Conservation (phyloP, 2,888 invertebrate genomes). For the Drosophila meridionalis region DNA sequence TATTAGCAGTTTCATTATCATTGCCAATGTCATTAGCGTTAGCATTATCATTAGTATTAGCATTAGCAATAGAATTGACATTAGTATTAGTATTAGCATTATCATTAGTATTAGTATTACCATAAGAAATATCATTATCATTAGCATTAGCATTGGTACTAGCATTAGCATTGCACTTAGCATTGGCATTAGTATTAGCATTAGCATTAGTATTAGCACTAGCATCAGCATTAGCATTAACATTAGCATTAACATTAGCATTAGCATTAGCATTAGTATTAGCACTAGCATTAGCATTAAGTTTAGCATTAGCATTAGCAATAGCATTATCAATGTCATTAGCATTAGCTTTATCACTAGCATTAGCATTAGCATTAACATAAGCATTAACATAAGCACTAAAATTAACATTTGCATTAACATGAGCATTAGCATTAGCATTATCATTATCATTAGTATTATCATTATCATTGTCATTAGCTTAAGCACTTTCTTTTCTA, state of each 20-base stretch:
- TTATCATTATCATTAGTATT: background rate
- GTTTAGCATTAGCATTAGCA: background rate
- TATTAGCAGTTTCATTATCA: background rate
- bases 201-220: background rate
- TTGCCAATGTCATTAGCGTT: background rate
- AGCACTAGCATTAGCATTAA: background rate
- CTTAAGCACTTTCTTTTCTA: too few relatives aligned
- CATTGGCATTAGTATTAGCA: background rate
- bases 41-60: background rate
- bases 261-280: background rate
- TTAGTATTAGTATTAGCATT: background rate
- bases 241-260: background rate
- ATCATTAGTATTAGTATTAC: background rate
- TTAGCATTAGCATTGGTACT: background rate
- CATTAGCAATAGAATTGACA: background rate
- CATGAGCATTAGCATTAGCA: background rate
- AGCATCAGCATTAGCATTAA: background rate
- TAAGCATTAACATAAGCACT: background rate
- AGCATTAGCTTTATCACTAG: background rate
- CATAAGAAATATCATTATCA: background rate
- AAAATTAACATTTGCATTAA: background rate
- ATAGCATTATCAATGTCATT: background rate
- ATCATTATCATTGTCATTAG: background rate
- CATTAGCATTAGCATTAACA: background rate
- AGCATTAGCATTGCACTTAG: background rate